Evolutionary conservation across 2,888 invertebrate genomes (phyloP).

Genomic region (Biston stratarius): DNA sequence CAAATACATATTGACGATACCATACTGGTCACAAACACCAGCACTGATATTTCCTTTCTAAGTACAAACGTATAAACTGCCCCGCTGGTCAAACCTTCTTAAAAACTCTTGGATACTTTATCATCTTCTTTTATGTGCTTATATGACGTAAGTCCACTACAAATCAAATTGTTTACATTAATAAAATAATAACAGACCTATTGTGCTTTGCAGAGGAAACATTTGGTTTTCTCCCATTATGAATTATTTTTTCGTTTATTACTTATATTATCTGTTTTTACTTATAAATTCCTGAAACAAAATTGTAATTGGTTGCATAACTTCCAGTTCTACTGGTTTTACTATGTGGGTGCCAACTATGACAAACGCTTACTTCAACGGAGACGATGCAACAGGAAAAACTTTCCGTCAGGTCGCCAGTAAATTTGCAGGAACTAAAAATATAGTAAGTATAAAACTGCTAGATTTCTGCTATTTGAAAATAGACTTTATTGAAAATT

Average conservation of each 20-base stretch:
- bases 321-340: conserved; percentile 69
- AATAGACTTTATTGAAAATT: too few species aligned
- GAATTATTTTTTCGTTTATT: too few species aligned
- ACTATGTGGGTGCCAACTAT: conserved; percentile 78
- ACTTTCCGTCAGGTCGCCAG: conserved; percentile 75
- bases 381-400: conserved; percentile 57
- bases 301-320: neutral
- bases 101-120: conserved; percentile 70
- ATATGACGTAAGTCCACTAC: conserved; percentile 70
- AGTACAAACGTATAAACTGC: conserved; percentile 75
- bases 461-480: too few species aligned
- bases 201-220: too few species aligned
- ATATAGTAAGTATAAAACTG: conserved; percentile 50
- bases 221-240: too few species aligned
- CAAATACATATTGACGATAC: conserved; percentile 61
- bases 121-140: conserved; percentile 71
- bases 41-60: conserved; percentile 51
- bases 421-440: conserved; percentile 53
- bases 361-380: conserved; percentile 71
- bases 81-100: conserved; percentile 72
- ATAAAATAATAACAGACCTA: too few species aligned
- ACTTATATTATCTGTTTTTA: too few species aligned
- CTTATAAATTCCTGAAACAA: too few species aligned
- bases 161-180: neutral
- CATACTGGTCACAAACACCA: conserved; percentile 26